Conservation (phyloP, 2,888 invertebrate genomes). For the Oxyteleia sp. region DNA sequence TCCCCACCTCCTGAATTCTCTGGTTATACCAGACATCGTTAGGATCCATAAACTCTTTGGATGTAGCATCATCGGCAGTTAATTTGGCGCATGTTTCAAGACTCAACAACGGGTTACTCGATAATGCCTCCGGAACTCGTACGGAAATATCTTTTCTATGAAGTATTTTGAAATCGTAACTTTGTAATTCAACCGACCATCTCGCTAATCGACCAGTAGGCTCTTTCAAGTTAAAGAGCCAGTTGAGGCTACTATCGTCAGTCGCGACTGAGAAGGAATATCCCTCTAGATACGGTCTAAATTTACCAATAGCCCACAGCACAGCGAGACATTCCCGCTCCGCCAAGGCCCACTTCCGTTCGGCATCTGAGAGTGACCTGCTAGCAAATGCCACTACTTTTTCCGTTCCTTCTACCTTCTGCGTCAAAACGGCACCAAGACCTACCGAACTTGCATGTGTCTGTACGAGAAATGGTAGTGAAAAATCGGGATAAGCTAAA, state of each 20-base stretch:
- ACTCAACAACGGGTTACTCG: neutral
- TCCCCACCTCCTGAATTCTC: neutral
- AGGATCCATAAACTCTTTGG: neutral
- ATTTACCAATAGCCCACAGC: conserved; percentile 49
- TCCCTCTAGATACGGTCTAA: conserved; percentile 66
- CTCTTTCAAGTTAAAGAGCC: neutral
- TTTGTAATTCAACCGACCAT: neutral
- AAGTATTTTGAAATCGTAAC: neutral
- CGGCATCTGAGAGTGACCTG: conserved; percentile 22
- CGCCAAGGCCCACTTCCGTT: conserved; percentile 46
- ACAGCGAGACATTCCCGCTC: conserved; percentile 59
- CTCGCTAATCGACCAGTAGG: neutral
- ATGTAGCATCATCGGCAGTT: neutral
- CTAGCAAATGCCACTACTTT: conserved; percentile 52
- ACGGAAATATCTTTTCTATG: neutral
- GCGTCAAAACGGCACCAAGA: conserved; percentile 50
- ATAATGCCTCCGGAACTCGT: neutral
- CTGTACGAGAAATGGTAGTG: conserved; percentile 38
- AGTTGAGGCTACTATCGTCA: neutral
- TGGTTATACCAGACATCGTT: neutral
- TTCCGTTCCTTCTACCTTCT: conserved; percentile 29
- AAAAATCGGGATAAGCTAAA: conserved; percentile 42
- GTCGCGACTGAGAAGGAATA: neutral
- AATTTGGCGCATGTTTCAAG: neutral
- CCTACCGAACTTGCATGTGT: conserved; percentile 54